phyloP scores from a whole-genome alignment of 2,888 invertebrate genomes.

The Dascillus cervinus region DNA sequence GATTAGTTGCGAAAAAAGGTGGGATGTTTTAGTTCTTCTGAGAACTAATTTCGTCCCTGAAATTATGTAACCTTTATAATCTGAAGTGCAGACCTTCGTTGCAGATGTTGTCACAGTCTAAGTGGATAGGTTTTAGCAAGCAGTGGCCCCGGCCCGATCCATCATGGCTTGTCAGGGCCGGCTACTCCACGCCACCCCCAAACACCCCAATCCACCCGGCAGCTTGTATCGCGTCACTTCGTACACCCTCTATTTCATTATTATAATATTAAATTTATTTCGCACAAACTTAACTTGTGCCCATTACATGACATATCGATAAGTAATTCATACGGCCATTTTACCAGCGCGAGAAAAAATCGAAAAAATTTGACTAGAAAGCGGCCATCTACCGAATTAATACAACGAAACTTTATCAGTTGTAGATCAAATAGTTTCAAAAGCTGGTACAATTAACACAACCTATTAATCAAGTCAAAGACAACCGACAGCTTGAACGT shows the following conservation, averaged over 20 bases:
- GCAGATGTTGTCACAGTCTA: conserved; percentile 39
- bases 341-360: too few relatives aligned
- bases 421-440: conserved; percentile 30
- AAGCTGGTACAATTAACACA: conserved; percentile 31
- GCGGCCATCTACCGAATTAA: too few relatives aligned
- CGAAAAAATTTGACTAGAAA: too few relatives aligned
- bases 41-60: too few relatives aligned
- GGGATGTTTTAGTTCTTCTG: too few relatives aligned
- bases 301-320: too few relatives aligned
- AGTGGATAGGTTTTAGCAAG: conserved; percentile 39
- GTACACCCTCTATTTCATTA: conserved; percentile 18
- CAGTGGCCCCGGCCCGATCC: conserved; percentile 46
- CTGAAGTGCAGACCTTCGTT: too few relatives aligned
- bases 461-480: conserved; percentile 40
- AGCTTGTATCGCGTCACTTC: conserved; percentile 23
- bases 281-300: too few relatives aligned
- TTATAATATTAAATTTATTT: conserved; percentile 9
- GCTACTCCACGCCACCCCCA: conserved; percentile 38
- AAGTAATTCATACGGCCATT: too few relatives aligned
- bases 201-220: conserved; percentile 35
- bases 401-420: conserved; percentile 27
- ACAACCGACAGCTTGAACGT: conserved; percentile 39
- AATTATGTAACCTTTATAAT: too few relatives aligned
- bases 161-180: conserved; percentile 46
- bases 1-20: too few relatives aligned